phyloP scores from a whole-genome alignment of 2,113 vertebrate genomes.

The Poicephalus meyeri region DNA sequence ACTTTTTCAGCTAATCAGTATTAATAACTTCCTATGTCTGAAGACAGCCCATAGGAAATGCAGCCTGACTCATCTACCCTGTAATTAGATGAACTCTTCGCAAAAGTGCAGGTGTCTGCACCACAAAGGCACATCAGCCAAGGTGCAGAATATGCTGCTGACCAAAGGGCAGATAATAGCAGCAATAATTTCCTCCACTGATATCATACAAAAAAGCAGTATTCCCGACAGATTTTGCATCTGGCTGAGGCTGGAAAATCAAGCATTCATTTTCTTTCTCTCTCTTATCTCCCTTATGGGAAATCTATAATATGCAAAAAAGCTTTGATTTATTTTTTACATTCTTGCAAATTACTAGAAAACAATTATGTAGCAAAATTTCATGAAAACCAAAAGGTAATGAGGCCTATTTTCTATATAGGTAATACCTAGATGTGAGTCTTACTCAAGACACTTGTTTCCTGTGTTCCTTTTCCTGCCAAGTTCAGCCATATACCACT shows the following conservation, averaged over 20 bases:
- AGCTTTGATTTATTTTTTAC: slow-evolving; percentile 62
- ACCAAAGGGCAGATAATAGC: slow-evolving; percentile 52
- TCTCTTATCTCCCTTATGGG: slow-evolving; percentile 37
- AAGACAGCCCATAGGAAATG: slow-evolving; percentile 63
- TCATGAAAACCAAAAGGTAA: slow-evolving; percentile 29
- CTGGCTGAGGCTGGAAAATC: slow-evolving; percentile 19
- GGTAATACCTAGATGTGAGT: slow-evolving; percentile 1
- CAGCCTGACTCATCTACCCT: slow-evolving; percentile 50
- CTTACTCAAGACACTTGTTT: slow-evolving; percentile 15
- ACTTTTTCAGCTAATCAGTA: slow-evolving; percentile 40
- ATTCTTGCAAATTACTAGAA: slow-evolving; percentile 37
- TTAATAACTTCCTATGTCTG: slow-evolving; percentile 68
- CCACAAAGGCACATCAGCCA: slow-evolving; percentile 1
- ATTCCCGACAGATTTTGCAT: slow-evolving; percentile 30
- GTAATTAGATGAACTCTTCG: slow-evolving; percentile 54
- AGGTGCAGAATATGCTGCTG: slow-evolving; percentile 13
- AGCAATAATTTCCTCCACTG: slow-evolving; percentile 29
- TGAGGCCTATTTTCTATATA: not conserved
- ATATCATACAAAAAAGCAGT: not conserved
- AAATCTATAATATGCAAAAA: slow-evolving; percentile 7
- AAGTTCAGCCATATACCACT: slow-evolving; percentile 48
- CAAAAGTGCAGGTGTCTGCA: slow-evolving; percentile 66
- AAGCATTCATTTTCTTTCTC: slow-evolving; percentile 1
- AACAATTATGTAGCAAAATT: slow-evolving; percentile 53
- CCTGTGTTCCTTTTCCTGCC: not conserved